Conservation (phyloP, 2,113 vertebrate genomes). For the Xyrauchen texanus region DNA sequence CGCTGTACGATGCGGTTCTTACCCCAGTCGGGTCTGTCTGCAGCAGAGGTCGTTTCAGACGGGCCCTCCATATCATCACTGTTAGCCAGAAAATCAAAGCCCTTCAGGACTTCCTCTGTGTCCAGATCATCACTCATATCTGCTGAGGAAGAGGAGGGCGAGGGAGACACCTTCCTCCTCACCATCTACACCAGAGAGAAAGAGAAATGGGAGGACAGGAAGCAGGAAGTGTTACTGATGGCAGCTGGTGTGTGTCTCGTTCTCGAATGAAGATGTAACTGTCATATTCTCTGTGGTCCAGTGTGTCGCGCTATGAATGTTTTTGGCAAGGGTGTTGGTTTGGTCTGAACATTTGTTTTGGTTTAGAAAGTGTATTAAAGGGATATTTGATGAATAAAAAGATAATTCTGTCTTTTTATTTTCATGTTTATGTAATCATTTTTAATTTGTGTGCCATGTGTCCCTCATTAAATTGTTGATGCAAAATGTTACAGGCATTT, state of each 20-base stretch:
- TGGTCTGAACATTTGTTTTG: too few relatives aligned
- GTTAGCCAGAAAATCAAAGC: slow-evolving; percentile 92
- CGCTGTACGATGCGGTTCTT: slow-evolving; percentile 59
- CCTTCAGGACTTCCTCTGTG: slow-evolving; percentile 93
- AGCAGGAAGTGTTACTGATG: background rate
- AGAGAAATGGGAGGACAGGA: background rate
- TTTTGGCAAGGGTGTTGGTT: too few relatives aligned
- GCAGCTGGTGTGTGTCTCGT: background rate
- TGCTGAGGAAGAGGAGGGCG: slow-evolving; percentile 64
- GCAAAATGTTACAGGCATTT: too few relatives aligned
- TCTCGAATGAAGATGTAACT: background rate
- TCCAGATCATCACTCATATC: slow-evolving; percentile 94
- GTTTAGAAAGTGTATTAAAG: too few relatives aligned
- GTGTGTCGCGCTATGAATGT: too few relatives aligned
- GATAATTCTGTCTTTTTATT: too few relatives aligned
- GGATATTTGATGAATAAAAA: too few relatives aligned
- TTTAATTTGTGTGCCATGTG: too few relatives aligned
- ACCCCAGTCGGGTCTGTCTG: slow-evolving; percentile 96
- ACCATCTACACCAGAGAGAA: slow-evolving; percentile 80
- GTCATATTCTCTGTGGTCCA: background rate
- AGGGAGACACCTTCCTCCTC: slow-evolving; percentile 80
- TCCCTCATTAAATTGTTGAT: too few relatives aligned
- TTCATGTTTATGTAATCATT: too few relatives aligned
- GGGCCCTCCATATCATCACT: slow-evolving; percentile 88
- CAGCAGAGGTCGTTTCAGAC: slow-evolving; percentile 84